A percentile compares a stretch with the other conserved stretches of the same genome.
phyloP scores from a whole-genome alignment of 1,140 invertebrate species.

The Dreissena rostriformis region DNA sequence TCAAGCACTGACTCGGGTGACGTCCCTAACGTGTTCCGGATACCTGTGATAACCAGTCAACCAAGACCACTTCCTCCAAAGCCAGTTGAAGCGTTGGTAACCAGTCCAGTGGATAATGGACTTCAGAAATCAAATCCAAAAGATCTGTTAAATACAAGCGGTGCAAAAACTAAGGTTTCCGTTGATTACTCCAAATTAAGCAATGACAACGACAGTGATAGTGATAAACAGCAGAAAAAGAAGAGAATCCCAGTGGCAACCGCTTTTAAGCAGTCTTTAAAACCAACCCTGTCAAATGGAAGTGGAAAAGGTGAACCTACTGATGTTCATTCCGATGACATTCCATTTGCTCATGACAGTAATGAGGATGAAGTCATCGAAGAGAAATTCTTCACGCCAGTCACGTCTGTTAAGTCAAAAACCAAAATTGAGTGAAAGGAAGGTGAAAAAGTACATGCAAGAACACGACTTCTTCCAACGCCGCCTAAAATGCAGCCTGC shows the following conservation, averaged over 20 bases:
- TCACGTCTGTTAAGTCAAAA: conserved; percentile 66
- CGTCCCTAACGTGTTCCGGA: not conserved
- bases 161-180: conserved; percentile 58
- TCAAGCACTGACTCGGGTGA: conserved; percentile 46
- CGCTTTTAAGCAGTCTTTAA: conserved; percentile 47
- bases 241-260: conserved; percentile 49
- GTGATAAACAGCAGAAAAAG: conserved; percentile 56
- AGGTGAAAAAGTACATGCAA: conserved; percentile 20
- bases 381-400: conserved; percentile 74
- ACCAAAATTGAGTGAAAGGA: conserved; percentile 47
- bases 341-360: conserved; percentile 78
- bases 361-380: conserved; percentile 61
- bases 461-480: conserved; percentile 69
- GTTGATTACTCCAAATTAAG: conserved; percentile 64
- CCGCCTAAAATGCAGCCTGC: conserved; percentile 56
- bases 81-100: conserved; percentile 4
- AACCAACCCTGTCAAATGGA: conserved; percentile 43
- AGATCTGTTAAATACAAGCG: not conserved
- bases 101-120: not conserved
- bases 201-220: conserved; percentile 60
- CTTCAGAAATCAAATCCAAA: not conserved
- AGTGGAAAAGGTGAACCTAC: conserved; percentile 44
- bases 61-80: conserved; percentile 48
- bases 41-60: conserved; percentile 38
- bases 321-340: conserved; percentile 69